These are phyloP conservation scores for Periparus ater DNA, from an alignment of 2,797 vertebrate species.

Conservation along the genomic window DNA sequence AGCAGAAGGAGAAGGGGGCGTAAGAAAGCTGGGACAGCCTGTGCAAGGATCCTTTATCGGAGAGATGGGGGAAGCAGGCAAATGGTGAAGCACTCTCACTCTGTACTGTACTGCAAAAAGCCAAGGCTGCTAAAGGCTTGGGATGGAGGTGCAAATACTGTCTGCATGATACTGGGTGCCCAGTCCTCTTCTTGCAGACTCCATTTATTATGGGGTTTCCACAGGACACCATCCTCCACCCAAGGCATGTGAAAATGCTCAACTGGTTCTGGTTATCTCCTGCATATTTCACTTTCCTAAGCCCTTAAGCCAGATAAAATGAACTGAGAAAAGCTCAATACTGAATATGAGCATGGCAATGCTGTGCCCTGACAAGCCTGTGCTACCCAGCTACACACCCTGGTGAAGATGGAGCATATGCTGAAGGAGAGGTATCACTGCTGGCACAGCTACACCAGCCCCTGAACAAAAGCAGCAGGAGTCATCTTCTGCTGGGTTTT, in stretches of 20 bases:
- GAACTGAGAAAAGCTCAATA: neutral
- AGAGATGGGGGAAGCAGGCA: neutral
- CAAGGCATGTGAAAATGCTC: neutral
- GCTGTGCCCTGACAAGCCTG: rapidly evolving
- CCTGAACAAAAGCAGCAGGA: neutral
- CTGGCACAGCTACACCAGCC: neutral
- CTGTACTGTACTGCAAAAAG: neutral
- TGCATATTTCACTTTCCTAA: neutral
- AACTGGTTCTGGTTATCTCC: neutral
- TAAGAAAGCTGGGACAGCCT: neutral
- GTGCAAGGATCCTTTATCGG: neutral
- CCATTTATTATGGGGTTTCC: neutral
- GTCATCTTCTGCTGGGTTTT: slow-evolving; percentile 23
- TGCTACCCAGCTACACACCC: neutral
- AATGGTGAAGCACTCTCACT: neutral
- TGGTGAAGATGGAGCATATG: neutral
- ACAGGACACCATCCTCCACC: neutral
- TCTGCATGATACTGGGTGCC: neutral
- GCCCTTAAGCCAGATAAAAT: neutral
- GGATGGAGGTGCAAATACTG: neutral
- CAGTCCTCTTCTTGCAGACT: neutral
- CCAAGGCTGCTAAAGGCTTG: neutral
- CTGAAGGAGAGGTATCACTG: neutral
- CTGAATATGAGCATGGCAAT: neutral
- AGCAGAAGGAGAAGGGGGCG: neutral